Evolutionary conservation across 1,140 invertebrate species (phyloP), one percentile per base, ranked within the genome.

Genomic region (Coelopa frigida): DNA sequence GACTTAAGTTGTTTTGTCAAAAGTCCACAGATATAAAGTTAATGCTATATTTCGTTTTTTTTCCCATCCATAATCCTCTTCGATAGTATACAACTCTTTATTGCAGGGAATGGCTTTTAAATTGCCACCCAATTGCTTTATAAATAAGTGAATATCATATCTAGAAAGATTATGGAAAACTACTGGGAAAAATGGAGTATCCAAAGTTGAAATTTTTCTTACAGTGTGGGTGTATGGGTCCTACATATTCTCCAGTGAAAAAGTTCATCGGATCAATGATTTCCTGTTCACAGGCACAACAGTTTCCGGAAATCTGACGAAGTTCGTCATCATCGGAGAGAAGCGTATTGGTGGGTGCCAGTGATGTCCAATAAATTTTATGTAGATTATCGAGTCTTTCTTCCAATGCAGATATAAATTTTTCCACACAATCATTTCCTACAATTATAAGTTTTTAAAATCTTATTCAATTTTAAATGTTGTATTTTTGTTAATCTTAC

Each of bases 191-290:
- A 48, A 64, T 50, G 21, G 48, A 8, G n/a, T 27, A 57, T 41
- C 51, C 59, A 48, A 54, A 52, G 70, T 43, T 65, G 53, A 18
- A 70, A 29, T n/a, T n/a, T n/a, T n/a, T n/a, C 54, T 73, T 72
- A 49, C 66, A 71, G 12, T 20, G 21, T 10, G 54, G 43, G 55
- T 72, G 68, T 0, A 65, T 66, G 12, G 51, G 27, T 22, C 60
- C 61, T 47, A 69, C 43, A 56, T 57, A 58, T 46, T 51, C 40
- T 12, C 55, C 63, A 21, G 53, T 70, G 5, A 64, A 51, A 52
- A n/a, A n/a, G n/a, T n/a, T 71, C 60, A 21, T 27, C 27, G 14
- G 61, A 52, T 50, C 53, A 56, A 42, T 46, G 38, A 41, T 54
- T 33, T 35, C 27, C 24, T 21, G 51, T n/a, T n/a, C n/a, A n/a